Percentiles rank a stretch among this genome's conserved stretches.
These are phyloP conservation scores for Campoletis sonorensis DNA, from an alignment of 1,140 invertebrate genomes.

Conservation along the genomic window DNA sequence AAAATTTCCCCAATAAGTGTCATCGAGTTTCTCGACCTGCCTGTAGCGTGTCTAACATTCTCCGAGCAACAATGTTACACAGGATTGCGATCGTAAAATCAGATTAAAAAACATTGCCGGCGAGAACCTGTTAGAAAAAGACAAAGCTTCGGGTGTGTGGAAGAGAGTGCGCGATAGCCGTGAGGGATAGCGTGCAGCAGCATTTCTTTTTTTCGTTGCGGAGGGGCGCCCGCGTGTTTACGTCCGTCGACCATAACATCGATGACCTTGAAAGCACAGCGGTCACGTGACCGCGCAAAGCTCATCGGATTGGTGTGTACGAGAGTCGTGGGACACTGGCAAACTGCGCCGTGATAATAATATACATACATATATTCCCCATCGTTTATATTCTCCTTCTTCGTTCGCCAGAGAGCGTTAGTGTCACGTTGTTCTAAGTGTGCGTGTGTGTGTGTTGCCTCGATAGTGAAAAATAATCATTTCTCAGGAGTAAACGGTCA, in stretches of 20 bases:
- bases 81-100: neutral
- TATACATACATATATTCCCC: conserved; percentile 25
- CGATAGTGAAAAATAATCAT: too few species aligned
- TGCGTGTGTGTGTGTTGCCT: too few species aligned
- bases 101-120: conserved; percentile 6
- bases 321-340: conserved; percentile 56
- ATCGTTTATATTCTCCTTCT: conserved; percentile 33
- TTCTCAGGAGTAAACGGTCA: too few species aligned
- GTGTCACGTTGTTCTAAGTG: too few species aligned
- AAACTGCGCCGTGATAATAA: conserved; percentile 47
- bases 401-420: conserved; percentile 49
- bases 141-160: neutral
- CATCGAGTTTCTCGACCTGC: neutral
- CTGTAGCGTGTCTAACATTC: neutral
- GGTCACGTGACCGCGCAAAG: conserved; percentile 58
- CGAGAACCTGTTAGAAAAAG: neutral
- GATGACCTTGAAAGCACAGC: conserved; percentile 63
- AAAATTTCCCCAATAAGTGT: neutral
- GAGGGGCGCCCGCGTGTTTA: conserved; percentile 56
- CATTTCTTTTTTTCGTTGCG: conserved; percentile 1
- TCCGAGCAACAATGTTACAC: neutral
- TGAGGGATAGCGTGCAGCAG: neutral
- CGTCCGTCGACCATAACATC: conserved; percentile 61
- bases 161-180: neutral
- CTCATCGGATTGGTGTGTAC: conserved; percentile 62